These are phyloP conservation scores for Sthenelais limicola DNA, from an alignment of 2,888 invertebrate species.

Conservation along the genomic window DNA sequence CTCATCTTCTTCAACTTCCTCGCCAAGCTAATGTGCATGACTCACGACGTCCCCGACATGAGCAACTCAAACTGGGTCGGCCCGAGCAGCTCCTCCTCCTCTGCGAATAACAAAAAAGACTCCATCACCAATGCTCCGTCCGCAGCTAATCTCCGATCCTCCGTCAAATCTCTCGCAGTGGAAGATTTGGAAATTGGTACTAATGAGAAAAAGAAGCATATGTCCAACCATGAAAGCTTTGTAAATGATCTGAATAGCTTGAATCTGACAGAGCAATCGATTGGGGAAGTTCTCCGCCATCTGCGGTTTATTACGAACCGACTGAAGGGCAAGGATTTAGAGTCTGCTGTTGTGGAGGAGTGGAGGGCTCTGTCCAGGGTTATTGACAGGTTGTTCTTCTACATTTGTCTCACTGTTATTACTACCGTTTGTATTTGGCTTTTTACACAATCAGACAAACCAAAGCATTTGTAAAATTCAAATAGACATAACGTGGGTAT, in stretches of 20 bases:
- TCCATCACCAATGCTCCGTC: no score
- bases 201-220: no score
- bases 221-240: no score
- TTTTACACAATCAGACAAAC: constrained; percentile 21
- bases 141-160: no score
- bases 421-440: constrained; percentile 12
- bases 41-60: background rate
- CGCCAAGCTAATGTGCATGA: constrained; percentile 41
- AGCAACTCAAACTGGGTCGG: background rate
- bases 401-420: constrained; percentile 73
- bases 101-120: no score
- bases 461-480: no score
- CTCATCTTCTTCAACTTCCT: constrained; percentile 43
- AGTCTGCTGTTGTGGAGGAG: constrained; percentile 49
- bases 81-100: background rate
- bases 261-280: no score
- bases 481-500: no score
- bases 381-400: constrained; percentile 75
- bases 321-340: constrained; percentile 15
- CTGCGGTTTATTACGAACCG: constrained; percentile 16
- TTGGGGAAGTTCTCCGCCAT: background rate
- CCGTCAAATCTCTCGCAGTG: no score
- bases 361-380: constrained; percentile 74
- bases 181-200: no score
- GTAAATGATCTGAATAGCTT: no score